Percentiles rank a stretch among this genome's conserved stretches.
Conservation (phyloP, 1,140 invertebrate species). For the Andricus grossulariae region DNA sequence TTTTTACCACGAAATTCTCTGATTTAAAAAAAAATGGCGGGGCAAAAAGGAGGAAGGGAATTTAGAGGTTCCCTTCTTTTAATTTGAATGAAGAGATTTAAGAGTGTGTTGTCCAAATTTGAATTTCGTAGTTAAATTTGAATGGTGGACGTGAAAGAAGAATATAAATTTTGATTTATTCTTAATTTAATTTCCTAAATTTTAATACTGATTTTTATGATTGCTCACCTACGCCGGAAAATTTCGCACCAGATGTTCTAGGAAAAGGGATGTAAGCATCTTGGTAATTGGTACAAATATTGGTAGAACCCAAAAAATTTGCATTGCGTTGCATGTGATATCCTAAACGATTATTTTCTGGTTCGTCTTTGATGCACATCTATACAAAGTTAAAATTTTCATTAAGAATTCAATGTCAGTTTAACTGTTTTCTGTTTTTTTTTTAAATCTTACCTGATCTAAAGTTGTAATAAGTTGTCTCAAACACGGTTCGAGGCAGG, state of each 20-base stretch:
- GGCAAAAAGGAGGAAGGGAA: too few species aligned
- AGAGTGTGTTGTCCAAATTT: too few species aligned
- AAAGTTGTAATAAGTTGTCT: slow-evolving; percentile 83
- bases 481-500: slow-evolving; percentile 88
- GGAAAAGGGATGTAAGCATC: slow-evolving; percentile 95
- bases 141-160: too few species aligned
- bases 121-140: too few species aligned
- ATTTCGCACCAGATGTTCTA: slow-evolving; percentile 93
- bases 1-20: too few species aligned
- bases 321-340: slow-evolving; percentile 72
- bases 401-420: not conserved
- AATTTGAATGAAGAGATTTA: too few species aligned
- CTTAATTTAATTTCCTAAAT: too few species aligned
- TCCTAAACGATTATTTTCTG: slow-evolving; percentile 65
- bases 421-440: not conserved
- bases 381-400: slow-evolving; percentile 42
- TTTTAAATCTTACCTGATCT: slow-evolving; percentile 75
- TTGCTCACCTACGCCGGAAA: slow-evolving; percentile 86
- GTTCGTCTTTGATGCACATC: slow-evolving; percentile 73
- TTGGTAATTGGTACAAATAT: slow-evolving; percentile 75
- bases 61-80: too few species aligned
- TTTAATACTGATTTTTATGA: too few species aligned
- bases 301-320: slow-evolving; percentile 67
- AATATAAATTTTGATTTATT: too few species aligned
- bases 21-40: too few species aligned